A percentile compares a stretch with the other conserved stretches of the same genome.
Evolutionary conservation across 2,113 vertebrate genomes (phyloP).

Genomic region (Microtus montanus): DNA sequence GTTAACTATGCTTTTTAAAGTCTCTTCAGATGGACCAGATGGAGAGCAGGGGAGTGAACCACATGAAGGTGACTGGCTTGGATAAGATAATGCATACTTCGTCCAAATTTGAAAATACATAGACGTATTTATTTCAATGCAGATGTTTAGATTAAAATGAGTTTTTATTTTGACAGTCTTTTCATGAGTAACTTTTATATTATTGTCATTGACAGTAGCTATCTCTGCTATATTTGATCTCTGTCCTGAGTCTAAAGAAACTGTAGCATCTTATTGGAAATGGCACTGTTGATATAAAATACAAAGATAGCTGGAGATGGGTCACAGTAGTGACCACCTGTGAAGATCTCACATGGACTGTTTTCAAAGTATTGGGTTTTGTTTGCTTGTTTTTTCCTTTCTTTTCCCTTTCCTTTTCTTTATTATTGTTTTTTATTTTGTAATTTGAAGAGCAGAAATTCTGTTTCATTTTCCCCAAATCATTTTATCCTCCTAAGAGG

Average conservation of each 20-base stretch:
- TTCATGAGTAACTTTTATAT: not conserved
- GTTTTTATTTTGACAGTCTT: not conserved
- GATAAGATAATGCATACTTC: not conserved
- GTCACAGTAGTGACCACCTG: not conserved
- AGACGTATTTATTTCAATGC: not conserved
- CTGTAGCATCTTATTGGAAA: not conserved
- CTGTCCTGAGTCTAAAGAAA: not conserved
- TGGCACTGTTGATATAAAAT: not conserved
- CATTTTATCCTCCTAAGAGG: not conserved
- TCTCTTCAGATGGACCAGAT: not conserved
- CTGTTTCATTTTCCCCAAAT: not conserved
- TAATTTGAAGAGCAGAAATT: not conserved
- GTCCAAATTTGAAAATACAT: not conserved
- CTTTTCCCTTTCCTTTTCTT: no score
- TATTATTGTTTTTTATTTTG: not conserved
- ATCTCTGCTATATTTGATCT: not conserved
- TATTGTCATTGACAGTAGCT: not conserved
- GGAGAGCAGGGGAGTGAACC: fast-evolving
- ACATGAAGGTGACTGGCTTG: not conserved
- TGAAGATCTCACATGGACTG: not conserved
- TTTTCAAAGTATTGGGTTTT: not conserved
- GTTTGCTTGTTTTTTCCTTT: not conserved
- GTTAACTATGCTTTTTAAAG: not conserved
- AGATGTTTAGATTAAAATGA: constrained; percentile 11
- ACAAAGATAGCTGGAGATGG: not conserved